These are phyloP conservation scores for Xenotilapia longispinis DNA, from an alignment of 2,113 vertebrate genomes.

Conservation along the genomic window DNA sequence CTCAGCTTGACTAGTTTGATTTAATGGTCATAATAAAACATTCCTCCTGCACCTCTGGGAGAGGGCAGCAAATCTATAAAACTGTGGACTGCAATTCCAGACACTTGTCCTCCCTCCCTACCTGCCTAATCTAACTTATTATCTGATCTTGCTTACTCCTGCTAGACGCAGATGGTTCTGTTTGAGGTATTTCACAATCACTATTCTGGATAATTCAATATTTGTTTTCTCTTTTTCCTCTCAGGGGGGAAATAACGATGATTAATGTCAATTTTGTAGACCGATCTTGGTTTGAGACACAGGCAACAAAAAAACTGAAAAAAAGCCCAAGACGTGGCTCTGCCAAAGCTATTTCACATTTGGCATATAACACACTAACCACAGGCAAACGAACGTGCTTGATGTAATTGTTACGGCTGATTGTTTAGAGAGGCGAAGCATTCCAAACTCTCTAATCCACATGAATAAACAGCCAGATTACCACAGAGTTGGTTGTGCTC, in stretches of 20 bases:
- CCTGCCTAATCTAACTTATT: constrained; percentile 17
- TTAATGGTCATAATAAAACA: constrained; percentile 20
- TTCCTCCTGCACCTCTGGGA: not conserved
- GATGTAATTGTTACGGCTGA: constrained; percentile 47
- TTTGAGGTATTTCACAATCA: constrained; percentile 31
- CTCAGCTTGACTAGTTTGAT: constrained; percentile 6
- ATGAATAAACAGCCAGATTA: constrained; percentile 30
- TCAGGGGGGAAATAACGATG: not conserved
- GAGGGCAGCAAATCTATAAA: constrained; percentile 16
- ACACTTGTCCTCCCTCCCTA: constrained; percentile 50
- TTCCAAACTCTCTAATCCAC: constrained; percentile 49
- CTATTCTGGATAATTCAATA: not conserved
- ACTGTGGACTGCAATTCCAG: constrained; percentile 5
- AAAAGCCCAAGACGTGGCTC: not conserved
- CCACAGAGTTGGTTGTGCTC: constrained; percentile 24
- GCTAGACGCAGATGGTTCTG: constrained; percentile 28
- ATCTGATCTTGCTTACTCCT: not conserved
- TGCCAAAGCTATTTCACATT: constrained; percentile 60
- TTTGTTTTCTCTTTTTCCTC: constrained; percentile 5
- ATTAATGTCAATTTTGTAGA: constrained; percentile 20
- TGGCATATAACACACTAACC: constrained; percentile 56
- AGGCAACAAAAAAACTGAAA: not conserved
- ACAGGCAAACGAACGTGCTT: constrained; percentile 40
- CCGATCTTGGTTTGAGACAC: not conserved
- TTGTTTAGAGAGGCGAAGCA: constrained; percentile 60